These are phyloP conservation scores for Clarias batrachus DNA, from an alignment of 2,113 vertebrate genomes.

Conservation along the genomic window DNA sequence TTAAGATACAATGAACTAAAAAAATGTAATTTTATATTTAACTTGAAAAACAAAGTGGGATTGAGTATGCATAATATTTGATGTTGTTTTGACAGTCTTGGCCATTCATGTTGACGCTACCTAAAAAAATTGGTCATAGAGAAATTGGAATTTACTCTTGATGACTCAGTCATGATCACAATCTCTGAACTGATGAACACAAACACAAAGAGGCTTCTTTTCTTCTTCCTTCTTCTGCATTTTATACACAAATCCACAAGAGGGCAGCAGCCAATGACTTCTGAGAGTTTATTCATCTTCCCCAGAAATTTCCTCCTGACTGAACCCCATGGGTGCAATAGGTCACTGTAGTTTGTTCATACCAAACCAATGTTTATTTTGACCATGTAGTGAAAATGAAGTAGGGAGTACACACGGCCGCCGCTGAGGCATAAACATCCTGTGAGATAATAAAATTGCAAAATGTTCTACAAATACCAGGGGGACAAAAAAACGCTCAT, in stretches of 20 bases:
- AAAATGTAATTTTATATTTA: too few species aligned
- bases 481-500: not conserved
- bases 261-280: conserved; percentile 62
- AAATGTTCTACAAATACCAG: not conserved
- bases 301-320: not conserved
- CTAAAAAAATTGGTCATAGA: too few species aligned
- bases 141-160: too few species aligned
- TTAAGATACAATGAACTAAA: too few species aligned
- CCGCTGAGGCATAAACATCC: conserved; percentile 45
- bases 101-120: too few species aligned
- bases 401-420: conserved; percentile 11
- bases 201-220: not conserved
- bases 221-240: conserved; percentile 47
- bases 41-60: too few species aligned
- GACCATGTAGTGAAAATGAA: conserved; percentile 16
- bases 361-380: conserved; percentile 27
- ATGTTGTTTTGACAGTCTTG: too few species aligned
- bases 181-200: not conserved
- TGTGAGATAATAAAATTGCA: conserved; percentile 31
- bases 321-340: conserved; percentile 16
- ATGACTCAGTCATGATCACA: not conserved
- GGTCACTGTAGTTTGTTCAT: conserved; percentile 23
- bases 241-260: conserved; percentile 64
- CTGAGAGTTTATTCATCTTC: not conserved
- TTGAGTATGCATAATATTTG: too few species aligned